phyloP scores from a whole-genome alignment of 2,113 vertebrate species.

The Cyprinodon variegatus region DNA sequence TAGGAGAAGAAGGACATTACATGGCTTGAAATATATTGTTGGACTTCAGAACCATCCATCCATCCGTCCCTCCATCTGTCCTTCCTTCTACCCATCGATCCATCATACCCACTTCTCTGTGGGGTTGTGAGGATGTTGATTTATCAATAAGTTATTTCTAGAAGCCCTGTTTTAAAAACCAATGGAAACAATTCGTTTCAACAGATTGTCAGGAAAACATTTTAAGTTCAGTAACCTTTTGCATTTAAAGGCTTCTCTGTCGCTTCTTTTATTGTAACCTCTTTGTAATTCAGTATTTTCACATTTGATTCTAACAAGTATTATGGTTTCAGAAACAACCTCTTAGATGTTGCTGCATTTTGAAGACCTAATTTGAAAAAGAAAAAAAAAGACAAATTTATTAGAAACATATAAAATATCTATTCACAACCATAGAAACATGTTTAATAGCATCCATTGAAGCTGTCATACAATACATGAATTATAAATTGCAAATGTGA shows the following conservation, averaged over 20 bases:
- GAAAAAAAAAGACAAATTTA: constrained; percentile 7
- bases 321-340: neutral
- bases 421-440: constrained; percentile 16
- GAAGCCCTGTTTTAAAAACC: too few species aligned
- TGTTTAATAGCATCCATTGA: constrained; percentile 2
- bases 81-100: too few species aligned
- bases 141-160: too few species aligned
- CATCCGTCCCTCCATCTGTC: too few species aligned
- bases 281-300: neutral
- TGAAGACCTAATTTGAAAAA: neutral
- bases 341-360: neutral
- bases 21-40: too few species aligned
- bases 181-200: neutral
- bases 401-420: constrained; percentile 3
- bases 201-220: neutral
- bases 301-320: neutral
- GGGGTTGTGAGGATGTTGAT: too few species aligned
- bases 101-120: too few species aligned
- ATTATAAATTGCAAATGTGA: constrained; percentile 27
- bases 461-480: constrained; percentile 12
- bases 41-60: too few species aligned
- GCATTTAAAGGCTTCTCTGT: neutral
- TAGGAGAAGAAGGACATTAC: too few species aligned
- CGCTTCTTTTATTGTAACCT: neutral
- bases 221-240: neutral